Evolutionary conservation across 2,113 vertebrate species (phyloP), one percentile per base, ranked within the genome.

Genomic region (Crotophaga sulcirostris): DNA sequence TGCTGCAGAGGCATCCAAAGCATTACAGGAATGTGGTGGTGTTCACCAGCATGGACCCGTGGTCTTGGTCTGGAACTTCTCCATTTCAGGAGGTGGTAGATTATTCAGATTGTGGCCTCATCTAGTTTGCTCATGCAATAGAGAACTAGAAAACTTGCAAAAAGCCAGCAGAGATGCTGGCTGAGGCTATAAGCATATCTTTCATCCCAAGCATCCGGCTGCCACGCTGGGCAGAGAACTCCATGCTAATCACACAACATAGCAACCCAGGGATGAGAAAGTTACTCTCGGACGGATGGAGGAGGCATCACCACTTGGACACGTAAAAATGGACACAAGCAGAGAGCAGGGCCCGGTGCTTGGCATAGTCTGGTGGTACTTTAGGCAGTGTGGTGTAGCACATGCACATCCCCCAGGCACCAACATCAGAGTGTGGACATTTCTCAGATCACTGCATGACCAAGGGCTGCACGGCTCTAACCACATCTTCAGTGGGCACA

Each of bases 1-100:
- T 67, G 69, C 58, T 75, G 69, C 69, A 91, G 69, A 93, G 78
- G 95, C 78, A 94, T 82, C 69, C 87, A 29, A 94, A 93, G 90
- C 95, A 82, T 77, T 94, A 69, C 77, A 91, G 74, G 92, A 97
- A 96, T 75, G 91, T 1, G 1, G 17, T 26, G 75, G 49, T 18
- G 44, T 3, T 82, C 31, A 34, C 44, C 3, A 1, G n/a, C 34
- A 31, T 3, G 3, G 5, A 28, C 62, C 26, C 40, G 25, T 0
- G 0, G 42, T 20, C 52, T 70, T 1, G 0, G 16, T 11, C 62
- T 31, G 51, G 73, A 60, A 51, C 38, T 68, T 51, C 34, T 67
- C 78, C 42, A 2, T 28, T 67, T 56, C 90, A 79, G 47, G 1
- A 84, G 49, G 77, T 17, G 34, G 44, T 29, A 84, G 34, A 40